Base-by-base conservation (phyloP, 2,113 vertebrate genomes). In the Pygoscelis antarcticus region DNA sequence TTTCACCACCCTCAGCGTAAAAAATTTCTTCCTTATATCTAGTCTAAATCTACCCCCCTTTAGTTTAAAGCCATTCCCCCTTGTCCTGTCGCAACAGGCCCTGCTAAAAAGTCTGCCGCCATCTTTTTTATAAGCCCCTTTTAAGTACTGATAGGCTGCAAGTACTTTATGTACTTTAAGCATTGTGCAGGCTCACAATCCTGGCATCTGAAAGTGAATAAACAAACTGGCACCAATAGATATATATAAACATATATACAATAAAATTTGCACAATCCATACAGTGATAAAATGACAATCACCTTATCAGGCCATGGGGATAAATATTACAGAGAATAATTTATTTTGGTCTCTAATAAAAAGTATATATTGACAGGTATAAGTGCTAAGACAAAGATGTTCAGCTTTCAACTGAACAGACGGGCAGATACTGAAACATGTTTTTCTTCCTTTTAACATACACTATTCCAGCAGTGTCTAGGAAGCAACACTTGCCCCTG, bases 401-500 rank as follows among this genome's bases (percentile, higher is more conserved):
- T 76, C 44, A 58, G 9, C 20, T 36, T 54, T 38, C 3, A 42
- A 18, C n/a, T 29, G 16, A 29, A 38, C 11, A 78, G 58, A 58
- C 83, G 14, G 25, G 25, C 58, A 78, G 52, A 27, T 32, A 23
- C 5, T 27, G 54, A 75, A 52, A 38, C 11, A 10, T 9, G 4
- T 10, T 79, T 55, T 66, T 38, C 17, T 80, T 68, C 22, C 32
- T 55, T 55, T 49, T 44, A 61, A 55, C 47, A 55, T 10, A 38
- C 0, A 1, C 30, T 42, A 17, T 12, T 72, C 46, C 22, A 42
- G 52, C 4, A 68, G 15, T 2, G 10, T 17, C 21, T 36, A 61
- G 21, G 60, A 61, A 74, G 52, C 7, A 66, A 72, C 47, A 42
- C 23, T 61, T 68, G 47, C 9, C 40, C 27, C 46, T 23, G 58